phyloP scores from a whole-genome alignment of 2,113 vertebrate genomes.

The Gila orcuttii region DNA sequence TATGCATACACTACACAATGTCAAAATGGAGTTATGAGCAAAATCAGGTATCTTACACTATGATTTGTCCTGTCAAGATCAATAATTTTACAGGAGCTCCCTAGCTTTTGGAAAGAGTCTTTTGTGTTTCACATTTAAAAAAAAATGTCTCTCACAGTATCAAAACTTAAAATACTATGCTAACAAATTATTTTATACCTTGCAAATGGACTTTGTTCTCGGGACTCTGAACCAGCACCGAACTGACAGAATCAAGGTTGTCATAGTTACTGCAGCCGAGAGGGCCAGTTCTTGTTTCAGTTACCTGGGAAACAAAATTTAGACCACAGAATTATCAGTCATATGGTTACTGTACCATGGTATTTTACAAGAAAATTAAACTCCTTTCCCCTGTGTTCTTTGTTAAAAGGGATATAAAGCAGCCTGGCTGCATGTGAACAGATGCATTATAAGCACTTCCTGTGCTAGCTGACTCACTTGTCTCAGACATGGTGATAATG shows the following conservation, averaged over 20 bases:
- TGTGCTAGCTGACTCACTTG: constrained; percentile 11
- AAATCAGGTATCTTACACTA: neutral
- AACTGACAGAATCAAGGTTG: constrained; percentile 99
- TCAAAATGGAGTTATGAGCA: neutral
- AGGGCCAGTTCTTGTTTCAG: constrained; percentile 95
- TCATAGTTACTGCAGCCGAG: constrained; percentile 99
- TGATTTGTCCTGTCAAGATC: neutral
- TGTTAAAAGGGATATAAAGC: neutral
- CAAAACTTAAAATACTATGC: neutral
- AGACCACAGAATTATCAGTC: constrained; percentile 30
- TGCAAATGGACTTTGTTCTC: constrained; percentile 98
- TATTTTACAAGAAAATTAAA: neutral
- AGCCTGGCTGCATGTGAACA: neutral
- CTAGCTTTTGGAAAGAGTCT: neutral
- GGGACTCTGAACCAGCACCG: constrained; percentile 96
- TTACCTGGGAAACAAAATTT: constrained; percentile 85
- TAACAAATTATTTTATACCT: constrained; percentile 75
- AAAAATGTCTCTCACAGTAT: neutral
- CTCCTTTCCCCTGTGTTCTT: neutral
- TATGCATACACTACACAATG: neutral
- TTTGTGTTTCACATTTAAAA: neutral
- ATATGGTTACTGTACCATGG: neutral
- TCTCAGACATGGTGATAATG: constrained; percentile 23
- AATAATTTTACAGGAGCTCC: neutral
- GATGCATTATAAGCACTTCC: constrained; percentile 30